Evolutionary conservation across 2,888 invertebrate genomes (phyloP), one percentile per base, ranked within the genome.

Genomic region (Polyommatus iphigenia): DNA sequence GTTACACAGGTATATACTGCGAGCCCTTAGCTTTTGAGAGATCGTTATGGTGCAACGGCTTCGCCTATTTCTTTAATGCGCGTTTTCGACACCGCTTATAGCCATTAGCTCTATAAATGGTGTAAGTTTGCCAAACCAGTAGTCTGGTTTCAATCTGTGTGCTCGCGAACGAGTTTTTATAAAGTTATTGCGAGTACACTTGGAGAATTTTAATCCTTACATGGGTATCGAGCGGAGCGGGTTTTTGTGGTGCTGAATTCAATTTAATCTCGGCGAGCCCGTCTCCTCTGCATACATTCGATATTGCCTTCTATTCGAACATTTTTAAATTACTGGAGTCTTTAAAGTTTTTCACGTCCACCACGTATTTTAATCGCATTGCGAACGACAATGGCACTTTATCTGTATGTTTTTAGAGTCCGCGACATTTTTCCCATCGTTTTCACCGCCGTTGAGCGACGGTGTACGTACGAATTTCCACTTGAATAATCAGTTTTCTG

Each of bases 141-240:
- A 85, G 73, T 73, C 88, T 89, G 88, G 89, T 89, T 85, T 87
- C 87, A 86, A 90, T 92, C 91, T 89, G 91, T 89, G 88, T 88
- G 87, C 83, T 85, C 85, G 83, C 84, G 89, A 90, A 90, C 90
- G 90, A 90, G 87, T 93, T 92, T 92, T 93, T 92, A 86, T 86
- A 82, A 85, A 87, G 85, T 85, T 88, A 90, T 88, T 85, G 88
- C 88, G 89, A 89, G 90, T 89, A 87, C 85, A 89, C 87, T 88
- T 88, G 88, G 89, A 88, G 87, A 89, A 89, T 88, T 87, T 85
- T 88, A 86, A 82, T 80, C 91, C 89, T 79, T 90, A 89, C 81
- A 91, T 87, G 91, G 92, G 79, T 82, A 83, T 81, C 83, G 83
- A 82, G 85, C 83, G 82, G 81, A 85, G 86, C 92, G 83, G 89